phyloP scores from a whole-genome alignment of 2,888 invertebrate genomes.

The Eupithecia inturbata region DNA sequence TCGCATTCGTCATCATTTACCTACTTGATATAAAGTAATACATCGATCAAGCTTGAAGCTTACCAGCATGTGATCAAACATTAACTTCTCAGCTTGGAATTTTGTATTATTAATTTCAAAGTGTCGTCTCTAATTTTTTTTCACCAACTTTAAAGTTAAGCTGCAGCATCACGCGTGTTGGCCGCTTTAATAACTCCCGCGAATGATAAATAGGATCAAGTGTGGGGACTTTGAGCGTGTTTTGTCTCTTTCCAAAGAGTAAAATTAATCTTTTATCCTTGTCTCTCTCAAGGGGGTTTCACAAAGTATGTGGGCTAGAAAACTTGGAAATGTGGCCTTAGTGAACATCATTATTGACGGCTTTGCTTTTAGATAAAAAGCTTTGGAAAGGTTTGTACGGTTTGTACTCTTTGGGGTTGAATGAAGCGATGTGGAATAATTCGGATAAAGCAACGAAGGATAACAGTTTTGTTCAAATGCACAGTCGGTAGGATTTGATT shows the following conservation, averaged over 20 bases:
- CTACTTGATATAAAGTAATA: conserved; percentile 25
- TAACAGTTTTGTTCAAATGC: conserved; percentile 45
- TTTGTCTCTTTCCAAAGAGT: conserved; percentile 54
- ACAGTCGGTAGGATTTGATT: conserved; percentile 40
- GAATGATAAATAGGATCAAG: conserved; percentile 82
- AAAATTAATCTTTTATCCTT: conserved; percentile 52
- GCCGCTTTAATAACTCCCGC: conserved; percentile 79
- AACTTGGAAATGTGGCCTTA: conserved; percentile 73
- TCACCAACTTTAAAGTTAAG: conserved; percentile 67
- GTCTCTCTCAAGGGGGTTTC: conserved; percentile 61
- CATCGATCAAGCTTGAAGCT: conserved; percentile 5
- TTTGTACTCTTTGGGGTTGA: conserved; percentile 66
- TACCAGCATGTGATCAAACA: conserved; percentile 24
- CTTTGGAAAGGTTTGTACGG: conserved; percentile 63
- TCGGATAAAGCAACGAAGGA: conserved; percentile 47
- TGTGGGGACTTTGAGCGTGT: conserved; percentile 56
- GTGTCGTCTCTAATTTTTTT: conserved; percentile 59
- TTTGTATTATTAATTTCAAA: conserved; percentile 38
- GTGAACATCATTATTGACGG: conserved; percentile 77
- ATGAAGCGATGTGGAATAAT: conserved; percentile 59
- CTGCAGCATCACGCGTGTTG: conserved; percentile 71
- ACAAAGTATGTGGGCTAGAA: conserved; percentile 67
- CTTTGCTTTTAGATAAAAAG: conserved; percentile 73
- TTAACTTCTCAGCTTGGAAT: conserved; percentile 19
- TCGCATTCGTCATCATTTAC: conserved; percentile 46